These are phyloP conservation scores for Notolepis coatsorum DNA, from an alignment of 2,797 vertebrate species.

Conservation along the genomic window DNA sequence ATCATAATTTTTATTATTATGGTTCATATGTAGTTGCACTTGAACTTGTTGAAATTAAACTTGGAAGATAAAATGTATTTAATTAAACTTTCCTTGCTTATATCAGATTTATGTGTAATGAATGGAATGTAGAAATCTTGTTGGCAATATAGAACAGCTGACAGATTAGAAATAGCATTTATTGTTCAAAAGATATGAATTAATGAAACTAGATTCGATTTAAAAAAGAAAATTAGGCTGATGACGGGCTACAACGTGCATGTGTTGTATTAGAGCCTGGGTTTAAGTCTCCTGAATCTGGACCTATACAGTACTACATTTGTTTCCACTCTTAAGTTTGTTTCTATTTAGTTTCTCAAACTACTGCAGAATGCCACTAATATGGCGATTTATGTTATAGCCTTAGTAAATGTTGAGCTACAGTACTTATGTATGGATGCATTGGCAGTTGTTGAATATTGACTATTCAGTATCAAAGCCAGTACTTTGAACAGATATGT, in stretches of 20 bases:
- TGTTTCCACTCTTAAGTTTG: conserved; percentile 32
- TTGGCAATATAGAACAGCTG: too few species aligned
- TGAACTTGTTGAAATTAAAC: too few species aligned
- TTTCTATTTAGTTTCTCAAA: conserved; percentile 22
- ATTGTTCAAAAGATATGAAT: too few species aligned
- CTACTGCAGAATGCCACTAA: conserved; percentile 10
- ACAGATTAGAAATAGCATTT: too few species aligned
- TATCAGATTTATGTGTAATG: too few species aligned
- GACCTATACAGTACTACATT: too few species aligned
- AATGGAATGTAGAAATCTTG: too few species aligned
- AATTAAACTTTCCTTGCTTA: too few species aligned
- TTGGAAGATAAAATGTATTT: too few species aligned
- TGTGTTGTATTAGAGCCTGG: background rate
- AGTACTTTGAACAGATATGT: conserved; percentile 76
- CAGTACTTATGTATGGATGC: conserved; percentile 63
- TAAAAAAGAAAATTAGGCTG: background rate
- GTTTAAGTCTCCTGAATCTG: background rate
- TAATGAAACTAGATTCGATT: too few species aligned
- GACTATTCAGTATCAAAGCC: conserved; percentile 72
- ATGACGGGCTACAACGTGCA: background rate
- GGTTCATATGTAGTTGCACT: too few species aligned
- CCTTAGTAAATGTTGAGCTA: conserved; percentile 60
- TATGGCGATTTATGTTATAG: conserved; percentile 47
- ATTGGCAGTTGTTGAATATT: conserved; percentile 72
- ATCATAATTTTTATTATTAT: too few species aligned